These are phyloP conservation scores for Corydoras maculifer DNA, from an alignment of 2,113 vertebrate genomes.

Conservation along the genomic window DNA sequence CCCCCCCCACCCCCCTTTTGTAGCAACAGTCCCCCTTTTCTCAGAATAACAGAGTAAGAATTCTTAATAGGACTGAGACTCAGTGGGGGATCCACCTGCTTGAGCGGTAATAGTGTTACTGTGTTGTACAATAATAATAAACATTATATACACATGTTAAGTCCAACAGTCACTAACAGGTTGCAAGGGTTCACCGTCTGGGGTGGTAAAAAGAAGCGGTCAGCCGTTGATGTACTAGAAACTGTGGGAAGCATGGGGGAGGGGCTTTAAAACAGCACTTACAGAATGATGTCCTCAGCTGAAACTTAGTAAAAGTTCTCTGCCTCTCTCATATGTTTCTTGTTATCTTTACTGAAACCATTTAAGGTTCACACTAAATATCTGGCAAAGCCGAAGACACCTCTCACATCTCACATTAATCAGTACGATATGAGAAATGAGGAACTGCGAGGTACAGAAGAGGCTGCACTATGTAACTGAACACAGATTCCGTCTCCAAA, in stretches of 20 bases:
- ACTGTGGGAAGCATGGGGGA: too few species aligned
- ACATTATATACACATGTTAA: too few species aligned
- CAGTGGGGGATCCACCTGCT: too few species aligned
- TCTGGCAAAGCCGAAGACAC: conserved; percentile 17
- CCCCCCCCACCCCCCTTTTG: too few species aligned
- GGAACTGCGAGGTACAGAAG: neutral
- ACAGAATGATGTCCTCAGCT: neutral
- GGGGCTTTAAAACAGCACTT: neutral
- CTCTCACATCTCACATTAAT: conserved; percentile 4
- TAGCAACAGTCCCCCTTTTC: too few species aligned
- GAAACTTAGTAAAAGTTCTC: conserved; percentile 3
- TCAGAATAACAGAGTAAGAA: too few species aligned
- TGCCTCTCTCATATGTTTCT: conserved; percentile 22
- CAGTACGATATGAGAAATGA: neutral
- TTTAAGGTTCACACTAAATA: conserved; percentile 3
- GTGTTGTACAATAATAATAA: too few species aligned
- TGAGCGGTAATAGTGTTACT: too few species aligned
- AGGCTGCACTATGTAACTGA: conserved; percentile 10
- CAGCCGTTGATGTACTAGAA: neutral
- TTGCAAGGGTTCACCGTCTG: too few species aligned
- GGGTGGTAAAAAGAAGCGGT: neutral
- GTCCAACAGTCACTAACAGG: too few species aligned
- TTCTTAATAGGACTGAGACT: too few species aligned
- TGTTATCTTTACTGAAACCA: neutral
- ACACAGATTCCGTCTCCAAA: neutral